Evolutionary conservation across 2,797 vertebrate species (phyloP).

Genomic region (Pampus argenteus): DNA sequence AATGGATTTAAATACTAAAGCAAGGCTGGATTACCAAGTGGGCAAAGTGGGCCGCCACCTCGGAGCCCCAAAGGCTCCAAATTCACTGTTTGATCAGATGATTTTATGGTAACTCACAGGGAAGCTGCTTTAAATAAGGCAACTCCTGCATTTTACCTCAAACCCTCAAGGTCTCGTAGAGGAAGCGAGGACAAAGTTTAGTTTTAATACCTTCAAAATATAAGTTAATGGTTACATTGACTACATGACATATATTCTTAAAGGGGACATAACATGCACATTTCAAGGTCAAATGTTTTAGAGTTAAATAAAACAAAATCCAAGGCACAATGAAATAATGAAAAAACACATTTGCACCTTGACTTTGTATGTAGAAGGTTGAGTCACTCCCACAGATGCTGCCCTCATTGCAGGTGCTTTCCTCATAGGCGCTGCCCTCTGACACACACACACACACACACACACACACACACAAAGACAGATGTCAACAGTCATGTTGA

Average conservation of each 20-base stretch:
- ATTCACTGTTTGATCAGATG: background rate
- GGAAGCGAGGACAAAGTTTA: background rate
- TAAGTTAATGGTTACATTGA: background rate
- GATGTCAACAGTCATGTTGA: constrained; percentile 14
- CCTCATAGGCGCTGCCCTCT: constrained; percentile 90
- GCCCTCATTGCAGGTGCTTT: constrained; percentile 88
- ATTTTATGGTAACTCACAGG: constrained; percentile 1
- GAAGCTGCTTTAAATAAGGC: background rate
- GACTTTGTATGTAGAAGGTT: constrained; percentile 91
- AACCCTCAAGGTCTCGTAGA: background rate
- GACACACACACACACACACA: constrained; percentile 29
- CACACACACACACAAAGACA: constrained; percentile 34
- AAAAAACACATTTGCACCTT: constrained; percentile 83
- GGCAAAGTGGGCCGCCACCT: background rate
- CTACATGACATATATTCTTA: background rate
- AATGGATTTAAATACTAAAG: constrained; percentile 12
- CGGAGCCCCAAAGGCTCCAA: background rate
- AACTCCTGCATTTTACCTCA: background rate
- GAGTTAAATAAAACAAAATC: background rate
- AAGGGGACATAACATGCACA: too few species aligned
- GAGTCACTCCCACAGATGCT: constrained; percentile 93
- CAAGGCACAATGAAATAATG: background rate
- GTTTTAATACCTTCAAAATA: too few species aligned
- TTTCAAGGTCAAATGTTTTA: too few species aligned
- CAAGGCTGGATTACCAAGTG: background rate